Conservation (phyloP, 2,797 vertebrate species). For the Acanthis flammea region DNA sequence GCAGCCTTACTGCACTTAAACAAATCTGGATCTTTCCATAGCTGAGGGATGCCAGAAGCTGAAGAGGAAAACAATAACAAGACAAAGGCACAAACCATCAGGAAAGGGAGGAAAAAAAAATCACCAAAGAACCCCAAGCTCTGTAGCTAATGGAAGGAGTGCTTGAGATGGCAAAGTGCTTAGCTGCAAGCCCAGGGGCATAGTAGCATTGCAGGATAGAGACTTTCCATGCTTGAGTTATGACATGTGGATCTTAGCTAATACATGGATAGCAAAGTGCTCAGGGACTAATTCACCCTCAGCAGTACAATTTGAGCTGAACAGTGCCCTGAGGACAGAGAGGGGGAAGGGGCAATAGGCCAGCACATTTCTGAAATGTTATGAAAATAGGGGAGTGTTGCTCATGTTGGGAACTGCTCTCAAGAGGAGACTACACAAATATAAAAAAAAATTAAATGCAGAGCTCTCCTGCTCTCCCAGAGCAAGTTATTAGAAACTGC, state of each 20-base stretch:
- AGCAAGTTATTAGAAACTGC: slow-evolving; percentile 45
- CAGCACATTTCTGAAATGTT: slow-evolving; percentile 15
- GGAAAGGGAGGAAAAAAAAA: neutral
- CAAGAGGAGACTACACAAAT: neutral
- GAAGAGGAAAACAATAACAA: neutral
- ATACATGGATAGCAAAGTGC: slow-evolving; percentile 12
- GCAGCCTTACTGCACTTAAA: neutral
- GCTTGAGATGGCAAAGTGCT: slow-evolving; percentile 13
- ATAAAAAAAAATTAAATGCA: neutral
- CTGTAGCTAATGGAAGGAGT: slow-evolving; percentile 17
- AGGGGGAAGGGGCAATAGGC: slow-evolving; percentile 12
- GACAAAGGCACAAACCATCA: neutral
- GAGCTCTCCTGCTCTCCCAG: neutral
- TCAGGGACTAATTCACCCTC: neutral
- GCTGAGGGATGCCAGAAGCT: neutral
- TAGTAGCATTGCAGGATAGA: neutral
- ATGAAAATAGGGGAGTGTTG: neutral
- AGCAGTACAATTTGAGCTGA: neutral
- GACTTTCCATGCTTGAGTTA: neutral
- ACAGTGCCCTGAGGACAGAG: neutral
- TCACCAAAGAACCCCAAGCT: neutral
- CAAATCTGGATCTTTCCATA: neutral
- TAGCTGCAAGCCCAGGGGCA: slow-evolving; percentile 12
- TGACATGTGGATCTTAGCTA: slow-evolving; percentile 6
- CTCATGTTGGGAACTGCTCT: slow-evolving; percentile 18